Conservation (phyloP, 2,888 invertebrate species). For the Conchocele bisecta region DNA sequence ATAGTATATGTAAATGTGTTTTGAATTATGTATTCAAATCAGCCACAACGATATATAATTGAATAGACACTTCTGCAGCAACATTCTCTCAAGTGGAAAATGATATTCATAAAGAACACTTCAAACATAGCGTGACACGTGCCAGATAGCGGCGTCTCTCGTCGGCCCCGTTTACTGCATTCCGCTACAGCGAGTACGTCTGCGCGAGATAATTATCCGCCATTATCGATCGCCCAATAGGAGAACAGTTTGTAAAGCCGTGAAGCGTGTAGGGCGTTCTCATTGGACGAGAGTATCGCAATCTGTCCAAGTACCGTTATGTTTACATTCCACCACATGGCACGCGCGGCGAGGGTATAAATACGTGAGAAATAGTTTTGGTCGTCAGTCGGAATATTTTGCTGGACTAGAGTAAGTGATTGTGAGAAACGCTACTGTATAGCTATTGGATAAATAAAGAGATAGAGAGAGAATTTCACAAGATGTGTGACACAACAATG, state of each 20-base stretch:
- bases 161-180: constrained; percentile 31
- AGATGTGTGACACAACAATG: constrained; percentile 48
- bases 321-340: constrained; percentile 60
- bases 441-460: not conserved
- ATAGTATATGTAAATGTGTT: not conserved
- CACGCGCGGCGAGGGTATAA: constrained; percentile 51
- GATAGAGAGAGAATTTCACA: not conserved
- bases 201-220: constrained; percentile 46
- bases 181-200: constrained; percentile 34
- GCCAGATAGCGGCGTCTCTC: constrained; percentile 54
- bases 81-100: constrained; percentile 44
- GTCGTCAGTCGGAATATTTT: no score
- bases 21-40: no score
- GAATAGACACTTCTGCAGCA: no score
- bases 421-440: no score
- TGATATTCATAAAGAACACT: constrained; percentile 57
- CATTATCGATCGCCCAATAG: constrained; percentile 39
- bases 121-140: constrained; percentile 52
- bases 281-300: constrained; percentile 54
- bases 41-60: no score
- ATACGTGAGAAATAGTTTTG: constrained; percentile 33
- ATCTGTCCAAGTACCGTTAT: constrained; percentile 60
- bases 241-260: constrained; percentile 27
- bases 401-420: no score
- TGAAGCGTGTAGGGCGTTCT: constrained; percentile 14